A percentile compares a stretch with the other conserved stretches of the same genome.
These are phyloP conservation scores for Natator depressus DNA, from an alignment of 2,113 vertebrate genomes.

Conservation along the genomic window DNA sequence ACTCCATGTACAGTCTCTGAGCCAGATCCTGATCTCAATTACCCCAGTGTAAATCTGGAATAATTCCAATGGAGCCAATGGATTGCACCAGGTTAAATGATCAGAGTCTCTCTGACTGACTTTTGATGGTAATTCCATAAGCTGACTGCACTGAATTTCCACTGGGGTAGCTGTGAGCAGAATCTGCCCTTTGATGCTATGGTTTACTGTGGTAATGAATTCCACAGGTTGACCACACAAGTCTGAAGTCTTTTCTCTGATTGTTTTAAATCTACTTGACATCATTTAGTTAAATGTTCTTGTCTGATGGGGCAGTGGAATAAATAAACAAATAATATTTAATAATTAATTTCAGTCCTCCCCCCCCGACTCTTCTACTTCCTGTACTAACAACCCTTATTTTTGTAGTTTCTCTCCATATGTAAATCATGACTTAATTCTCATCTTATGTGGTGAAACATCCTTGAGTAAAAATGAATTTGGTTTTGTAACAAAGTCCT, in stretches of 20 bases:
- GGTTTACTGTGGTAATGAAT: not conserved
- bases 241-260: not conserved
- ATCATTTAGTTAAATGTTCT: not conserved
- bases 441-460: not conserved
- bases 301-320: not conserved
- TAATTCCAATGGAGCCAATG: not conserved
- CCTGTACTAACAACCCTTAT: not conserved
- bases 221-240: not conserved
- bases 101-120: not conserved
- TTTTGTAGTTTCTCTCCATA: not conserved
- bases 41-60: not conserved
- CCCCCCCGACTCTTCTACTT: not conserved
- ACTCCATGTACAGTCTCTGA: not conserved
- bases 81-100: not conserved
- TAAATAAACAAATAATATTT: not conserved
- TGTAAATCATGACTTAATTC: not conserved
- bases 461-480: slow-evolving; percentile 14
- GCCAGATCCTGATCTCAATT: not conserved
- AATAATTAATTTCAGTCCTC: not conserved
- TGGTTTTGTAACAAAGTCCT: slow-evolving; percentile 13
- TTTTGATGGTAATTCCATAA: not conserved
- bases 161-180: fast-evolving
- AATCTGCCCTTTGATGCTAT: not conserved
- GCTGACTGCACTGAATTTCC: not conserved
- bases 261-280: not conserved